Evolutionary conservation across 2,797 vertebrate genomes (phyloP).

Genomic region (Danio aesculapii): DNA sequence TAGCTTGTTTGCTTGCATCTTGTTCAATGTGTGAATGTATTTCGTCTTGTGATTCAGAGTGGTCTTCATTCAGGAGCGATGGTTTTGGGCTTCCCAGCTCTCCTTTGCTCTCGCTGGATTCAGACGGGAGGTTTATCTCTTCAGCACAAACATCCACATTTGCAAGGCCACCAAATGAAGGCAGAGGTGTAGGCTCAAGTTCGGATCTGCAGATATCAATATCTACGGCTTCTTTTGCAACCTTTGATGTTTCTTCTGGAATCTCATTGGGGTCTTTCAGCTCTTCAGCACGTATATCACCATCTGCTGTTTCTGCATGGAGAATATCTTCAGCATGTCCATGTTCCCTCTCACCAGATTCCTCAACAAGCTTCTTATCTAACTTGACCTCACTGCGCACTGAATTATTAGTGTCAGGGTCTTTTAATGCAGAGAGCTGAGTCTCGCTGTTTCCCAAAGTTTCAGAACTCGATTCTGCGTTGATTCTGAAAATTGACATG

Average conservation of each 20-base stretch:
- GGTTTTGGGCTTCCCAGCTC: constrained; percentile 49
- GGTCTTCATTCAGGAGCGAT: not conserved
- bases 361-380: constrained; percentile 27
- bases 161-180: constrained; percentile 51
- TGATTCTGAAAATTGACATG: constrained; percentile 70
- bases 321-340: constrained; percentile 36
- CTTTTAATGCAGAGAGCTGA: constrained; percentile 53
- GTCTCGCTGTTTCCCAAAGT: constrained; percentile 60
- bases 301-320: constrained; percentile 26
- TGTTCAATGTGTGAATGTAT: constrained; percentile 38
- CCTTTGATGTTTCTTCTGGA: constrained; percentile 47
- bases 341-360: constrained; percentile 48
- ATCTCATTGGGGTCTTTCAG: constrained; percentile 43
- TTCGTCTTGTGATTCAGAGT: constrained; percentile 48
- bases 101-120: constrained; percentile 40
- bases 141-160: constrained; percentile 67
- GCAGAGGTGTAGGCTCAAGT: constrained; percentile 46
- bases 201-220: constrained; percentile 54
- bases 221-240: constrained; percentile 42
- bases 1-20: constrained; percentile 24
- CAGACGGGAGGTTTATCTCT: constrained; percentile 56
- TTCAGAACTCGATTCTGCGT: constrained; percentile 34
- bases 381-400: constrained; percentile 16
- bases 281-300: constrained; percentile 61
- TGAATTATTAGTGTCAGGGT: constrained; percentile 43